Percentiles rank a stretch among this genome's conserved stretches.
Conservation (phyloP, 2,113 vertebrate genomes). For the Sceloporus tristichus region DNA sequence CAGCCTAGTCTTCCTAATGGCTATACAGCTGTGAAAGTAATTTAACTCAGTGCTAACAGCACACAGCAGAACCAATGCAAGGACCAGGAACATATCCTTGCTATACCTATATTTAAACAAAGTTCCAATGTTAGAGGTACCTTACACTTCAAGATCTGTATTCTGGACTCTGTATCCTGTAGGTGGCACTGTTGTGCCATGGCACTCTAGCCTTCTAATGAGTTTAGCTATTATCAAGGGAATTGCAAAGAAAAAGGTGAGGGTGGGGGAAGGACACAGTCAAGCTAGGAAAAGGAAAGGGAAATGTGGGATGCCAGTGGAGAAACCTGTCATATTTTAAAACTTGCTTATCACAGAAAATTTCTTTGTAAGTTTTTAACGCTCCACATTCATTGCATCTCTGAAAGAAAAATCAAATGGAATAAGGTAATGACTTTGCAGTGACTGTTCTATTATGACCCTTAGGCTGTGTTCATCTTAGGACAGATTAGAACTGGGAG, state of each 20-base stretch:
- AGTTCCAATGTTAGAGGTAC: background rate
- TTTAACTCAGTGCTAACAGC: background rate
- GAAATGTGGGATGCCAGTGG: background rate
- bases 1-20: background rate
- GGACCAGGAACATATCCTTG: background rate
- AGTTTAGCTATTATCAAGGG: rapidly evolving
- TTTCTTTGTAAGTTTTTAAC: constrained; percentile 50
- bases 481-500: background rate
- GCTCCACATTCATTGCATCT: background rate
- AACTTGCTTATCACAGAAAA: constrained; percentile 40
- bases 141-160: background rate
- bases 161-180: constrained; percentile 40
- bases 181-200: constrained; percentile 76
- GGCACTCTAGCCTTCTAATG: background rate
- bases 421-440: background rate
- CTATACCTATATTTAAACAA: background rate
- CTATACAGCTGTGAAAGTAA: no score
- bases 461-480: background rate
- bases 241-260: background rate
- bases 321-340: constrained; percentile 49
- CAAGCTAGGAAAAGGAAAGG: constrained; percentile 11
- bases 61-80: background rate
- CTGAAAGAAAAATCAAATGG: no score
- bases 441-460: background rate
- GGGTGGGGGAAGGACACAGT: no score